phyloP scores from a whole-genome alignment of 2,888 invertebrate genomes.

The Harpalus rufipes region DNA sequence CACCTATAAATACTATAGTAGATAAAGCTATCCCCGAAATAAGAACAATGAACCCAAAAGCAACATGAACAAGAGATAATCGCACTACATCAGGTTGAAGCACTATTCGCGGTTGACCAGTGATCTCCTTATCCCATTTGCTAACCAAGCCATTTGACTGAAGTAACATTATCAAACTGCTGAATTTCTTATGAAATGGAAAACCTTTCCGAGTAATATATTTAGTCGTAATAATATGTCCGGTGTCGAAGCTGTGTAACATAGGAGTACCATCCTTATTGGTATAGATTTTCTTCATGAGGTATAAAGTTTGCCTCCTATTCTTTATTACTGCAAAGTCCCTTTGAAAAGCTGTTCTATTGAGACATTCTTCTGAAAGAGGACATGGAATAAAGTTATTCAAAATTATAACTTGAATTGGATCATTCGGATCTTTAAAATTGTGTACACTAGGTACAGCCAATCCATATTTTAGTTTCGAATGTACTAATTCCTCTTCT shows the following conservation, averaged over 20 bases:
- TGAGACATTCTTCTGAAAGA: slow-evolving; percentile 18
- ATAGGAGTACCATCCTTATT: slow-evolving; percentile 15
- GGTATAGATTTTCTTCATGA: slow-evolving; percentile 19
- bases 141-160: slow-evolving; percentile 45
- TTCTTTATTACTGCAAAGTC: slow-evolving; percentile 28
- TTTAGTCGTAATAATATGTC: neutral
- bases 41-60: slow-evolving; percentile 15
- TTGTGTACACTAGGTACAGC: neutral
- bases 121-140: slow-evolving; percentile 61
- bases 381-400: neutral
- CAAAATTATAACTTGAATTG: neutral
- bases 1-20: slow-evolving; percentile 22
- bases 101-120: neutral
- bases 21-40: neutral
- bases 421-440: neutral
- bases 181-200: slow-evolving; percentile 1
- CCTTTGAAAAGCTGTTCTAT: slow-evolving; percentile 43
- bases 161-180: neutral
- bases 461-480: slow-evolving; percentile 25
- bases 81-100: neutral
- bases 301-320: slow-evolving; percentile 23
- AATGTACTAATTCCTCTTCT: slow-evolving; percentile 23
- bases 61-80: slow-evolving; percentile 5
- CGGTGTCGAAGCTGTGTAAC: slow-evolving; percentile 5
- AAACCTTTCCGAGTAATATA: slow-evolving; percentile 47